phyloP scores from a whole-genome alignment of 2,797 vertebrate species.

The Microctenopoma steveboyesi region DNA sequence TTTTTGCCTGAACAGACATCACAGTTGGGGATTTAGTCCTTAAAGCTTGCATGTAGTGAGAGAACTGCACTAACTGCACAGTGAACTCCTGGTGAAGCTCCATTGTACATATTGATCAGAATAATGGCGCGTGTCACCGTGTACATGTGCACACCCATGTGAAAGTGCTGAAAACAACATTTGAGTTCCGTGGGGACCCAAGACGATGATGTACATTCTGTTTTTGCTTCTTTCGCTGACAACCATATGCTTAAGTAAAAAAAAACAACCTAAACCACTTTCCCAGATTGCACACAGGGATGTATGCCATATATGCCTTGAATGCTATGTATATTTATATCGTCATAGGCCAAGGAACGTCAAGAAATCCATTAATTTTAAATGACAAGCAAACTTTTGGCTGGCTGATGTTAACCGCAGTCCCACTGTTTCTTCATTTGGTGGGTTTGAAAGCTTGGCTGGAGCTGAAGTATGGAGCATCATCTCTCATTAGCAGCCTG shows the following conservation, averaged over 20 bases:
- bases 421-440: conserved; percentile 43
- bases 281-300: conserved; percentile 27
- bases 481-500: conserved; percentile 22
- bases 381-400: conserved; percentile 44
- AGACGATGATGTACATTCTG: too few species aligned
- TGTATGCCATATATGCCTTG: conserved; percentile 39
- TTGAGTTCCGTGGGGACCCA: too few species aligned
- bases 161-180: too few species aligned
- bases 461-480: conserved; percentile 17
- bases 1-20: not conserved
- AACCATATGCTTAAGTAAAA: not conserved
- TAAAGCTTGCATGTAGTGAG: not conserved
- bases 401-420: conserved; percentile 30
- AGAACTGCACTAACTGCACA: not conserved
- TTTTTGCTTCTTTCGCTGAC: not conserved
- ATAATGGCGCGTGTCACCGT: too few species aligned
- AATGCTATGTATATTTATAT: conserved; percentile 23
- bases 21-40: not conserved
- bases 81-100: too few species aligned
- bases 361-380: conserved; percentile 47
- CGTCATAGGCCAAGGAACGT: conserved; percentile 19
- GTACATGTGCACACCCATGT: too few species aligned
- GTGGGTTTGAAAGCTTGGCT: conserved; percentile 28
- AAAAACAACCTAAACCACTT: conserved; percentile 28
- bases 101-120: too few species aligned